Evolutionary conservation across 2,797 vertebrate species (phyloP).

Genomic region (Dermochelys coriacea): DNA sequence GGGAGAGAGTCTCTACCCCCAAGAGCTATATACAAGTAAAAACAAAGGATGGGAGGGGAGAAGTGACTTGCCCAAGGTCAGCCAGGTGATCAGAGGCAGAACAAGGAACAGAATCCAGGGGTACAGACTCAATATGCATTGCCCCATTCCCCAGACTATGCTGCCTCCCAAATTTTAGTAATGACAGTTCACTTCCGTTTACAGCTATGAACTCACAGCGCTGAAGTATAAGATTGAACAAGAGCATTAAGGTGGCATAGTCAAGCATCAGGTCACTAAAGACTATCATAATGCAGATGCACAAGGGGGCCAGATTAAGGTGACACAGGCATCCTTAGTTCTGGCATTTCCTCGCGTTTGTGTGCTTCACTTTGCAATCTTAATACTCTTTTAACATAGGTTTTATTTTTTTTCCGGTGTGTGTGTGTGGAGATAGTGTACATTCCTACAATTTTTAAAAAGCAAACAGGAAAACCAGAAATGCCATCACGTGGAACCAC

Average conservation of each 20-base stretch:
- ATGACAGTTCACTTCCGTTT: background rate
- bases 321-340: too few relatives aligned
- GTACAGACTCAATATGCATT: background rate
- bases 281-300: background rate
- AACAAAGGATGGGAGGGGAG: background rate
- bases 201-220: background rate
- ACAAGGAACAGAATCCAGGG: fast-evolving
- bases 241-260: background rate
- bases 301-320: too few relatives aligned
- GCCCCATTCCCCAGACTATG: background rate
- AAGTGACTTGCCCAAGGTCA: background rate
- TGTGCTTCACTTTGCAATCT: slow-evolving; percentile 36
- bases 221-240: background rate
- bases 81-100: background rate
- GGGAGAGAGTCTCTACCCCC: background rate
- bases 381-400: background rate
- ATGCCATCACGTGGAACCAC: too few relatives aligned
- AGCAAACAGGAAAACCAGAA: too few relatives aligned
- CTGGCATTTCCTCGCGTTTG: background rate
- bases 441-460: slow-evolving; percentile 32
- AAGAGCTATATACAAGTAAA: background rate
- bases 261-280: background rate
- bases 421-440: background rate
- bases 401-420: too few relatives aligned
- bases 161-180: background rate